Evolutionary conservation across 2,113 vertebrate species (phyloP).

Genomic region (Ammodytes marinus): DNA sequence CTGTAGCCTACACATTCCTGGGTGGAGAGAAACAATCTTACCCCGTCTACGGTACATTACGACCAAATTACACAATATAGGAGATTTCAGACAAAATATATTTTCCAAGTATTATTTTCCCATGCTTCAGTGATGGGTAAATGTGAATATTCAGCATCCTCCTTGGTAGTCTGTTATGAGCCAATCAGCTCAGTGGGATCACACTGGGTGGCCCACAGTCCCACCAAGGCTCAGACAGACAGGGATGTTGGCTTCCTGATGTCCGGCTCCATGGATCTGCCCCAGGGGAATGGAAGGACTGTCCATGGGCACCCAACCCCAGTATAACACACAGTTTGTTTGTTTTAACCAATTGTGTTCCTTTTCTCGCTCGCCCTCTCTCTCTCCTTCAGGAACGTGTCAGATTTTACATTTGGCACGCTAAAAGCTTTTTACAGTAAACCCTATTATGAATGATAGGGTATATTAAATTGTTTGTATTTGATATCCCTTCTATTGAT

Average conservation of each 20-base stretch:
- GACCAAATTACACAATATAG: constrained; percentile 19
- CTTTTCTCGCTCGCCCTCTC: too few species aligned
- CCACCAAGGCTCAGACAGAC: constrained; percentile 38
- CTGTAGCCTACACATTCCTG: neutral
- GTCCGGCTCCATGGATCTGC: constrained; percentile 36
- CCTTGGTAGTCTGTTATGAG: constrained; percentile 2
- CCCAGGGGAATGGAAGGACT: constrained; percentile 37
- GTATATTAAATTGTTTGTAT: too few species aligned
- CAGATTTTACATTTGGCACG: too few species aligned
- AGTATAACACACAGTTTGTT: too few species aligned
- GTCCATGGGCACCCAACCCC: neutral
- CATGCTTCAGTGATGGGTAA: constrained; percentile 26
- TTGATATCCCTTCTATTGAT: too few species aligned
- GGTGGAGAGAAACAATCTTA: neutral
- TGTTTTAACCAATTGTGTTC: too few species aligned
- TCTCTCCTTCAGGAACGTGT: too few species aligned
- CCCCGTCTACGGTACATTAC: neutral
- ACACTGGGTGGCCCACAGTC: constrained; percentile 55
- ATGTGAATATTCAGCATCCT: constrained; percentile 31
- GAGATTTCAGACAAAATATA: constrained; percentile 12
- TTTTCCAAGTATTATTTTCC: constrained; percentile 42
- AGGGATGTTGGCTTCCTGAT: constrained; percentile 35
- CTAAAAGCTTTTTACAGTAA: too few species aligned
- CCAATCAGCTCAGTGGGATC: constrained; percentile 19
- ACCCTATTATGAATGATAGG: too few species aligned